Conservation (phyloP, 2,888 invertebrate genomes). For the Poecilobothrus nobilitatus region DNA sequence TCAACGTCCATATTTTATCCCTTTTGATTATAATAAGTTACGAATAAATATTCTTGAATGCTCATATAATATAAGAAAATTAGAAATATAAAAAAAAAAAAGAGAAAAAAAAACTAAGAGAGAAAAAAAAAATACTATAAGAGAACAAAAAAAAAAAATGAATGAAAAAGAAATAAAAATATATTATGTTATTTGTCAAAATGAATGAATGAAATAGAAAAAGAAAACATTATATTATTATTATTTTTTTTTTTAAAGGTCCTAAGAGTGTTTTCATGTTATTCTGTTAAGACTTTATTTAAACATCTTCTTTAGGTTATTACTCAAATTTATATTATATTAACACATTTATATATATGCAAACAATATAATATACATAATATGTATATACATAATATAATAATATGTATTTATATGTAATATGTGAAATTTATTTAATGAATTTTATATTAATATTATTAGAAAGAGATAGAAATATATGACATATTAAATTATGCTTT, state of each 20-base stretch:
- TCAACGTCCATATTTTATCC: background rate
- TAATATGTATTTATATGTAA: no score
- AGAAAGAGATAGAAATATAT: no score
- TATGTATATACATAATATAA: no score
- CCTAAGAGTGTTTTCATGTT: conserved; percentile 1
- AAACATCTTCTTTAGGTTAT: conserved; percentile 4
- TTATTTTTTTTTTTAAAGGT: background rate
- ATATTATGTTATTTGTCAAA: background rate
- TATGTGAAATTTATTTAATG: no score
- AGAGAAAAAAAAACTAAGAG: background rate
- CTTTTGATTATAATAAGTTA: conserved; percentile 4
- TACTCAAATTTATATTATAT: conserved; percentile 2
- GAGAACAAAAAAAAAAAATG: background rate
- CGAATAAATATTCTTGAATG: background rate
- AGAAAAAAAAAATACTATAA: background rate
- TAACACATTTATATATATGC: background rate
- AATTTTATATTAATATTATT: no score
- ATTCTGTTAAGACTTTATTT: background rate
- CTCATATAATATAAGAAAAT: background rate
- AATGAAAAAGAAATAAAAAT: background rate
- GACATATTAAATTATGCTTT: no score
- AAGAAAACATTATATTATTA: no score
- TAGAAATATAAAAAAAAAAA: background rate
- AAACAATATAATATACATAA: no score
- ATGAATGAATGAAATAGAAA: background rate